Base-by-base conservation (phyloP, 2,888 invertebrate species). In the Trichacis sp. region DNA sequence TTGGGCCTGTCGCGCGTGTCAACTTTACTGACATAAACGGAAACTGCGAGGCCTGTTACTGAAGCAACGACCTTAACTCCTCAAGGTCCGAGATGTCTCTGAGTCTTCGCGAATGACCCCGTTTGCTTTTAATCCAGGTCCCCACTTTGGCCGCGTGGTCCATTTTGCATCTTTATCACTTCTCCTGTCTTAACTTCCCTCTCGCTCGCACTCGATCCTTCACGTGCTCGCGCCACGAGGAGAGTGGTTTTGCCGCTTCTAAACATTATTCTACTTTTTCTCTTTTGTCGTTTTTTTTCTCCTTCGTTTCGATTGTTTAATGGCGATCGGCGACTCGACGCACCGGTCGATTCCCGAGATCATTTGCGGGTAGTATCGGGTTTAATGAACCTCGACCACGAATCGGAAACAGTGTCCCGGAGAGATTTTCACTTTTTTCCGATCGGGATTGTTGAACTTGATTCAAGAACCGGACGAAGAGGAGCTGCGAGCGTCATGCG, bases 61-160 rank as follows among this genome's bases (percentile, higher is more conserved):
- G 58, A 62, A 70, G 70, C 63, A 73, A 72, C 74, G 78, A 77
- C 81, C 81, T 79, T 75, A 73, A 79, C 82, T 81, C 76, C 64
- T 80, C 80, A 78, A 84, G 82, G 80, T 78, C 74, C 76, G 84
- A 81, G 83, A 81, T 82, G 76, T 78, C 76, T 84, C 82, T 84
- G 83, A 80, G 76, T 73, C 79, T 73, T 74, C 78, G 80, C 80
- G 78, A 79, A 79, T 84, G 84, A 79, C 84, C 84, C 80, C 83
- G 79, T 83, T 84, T 82, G 79, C 84, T 84, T 84, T 84, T 83
- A 84, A 84, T 84, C 82, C 76, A 79, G 79, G 78, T 84, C 84
- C 84, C 84, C 84, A 83, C 84, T 80, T 80, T 74, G 68, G 71
- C 64, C 52, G 70, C 73, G 69, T 70, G 84, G 83, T 84, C 84